A percentile compares a stretch with the other conserved stretches of the same genome.
Evolutionary conservation across 2,113 vertebrate genomes (phyloP).

Genomic region (Halcyon senegalensis): DNA sequence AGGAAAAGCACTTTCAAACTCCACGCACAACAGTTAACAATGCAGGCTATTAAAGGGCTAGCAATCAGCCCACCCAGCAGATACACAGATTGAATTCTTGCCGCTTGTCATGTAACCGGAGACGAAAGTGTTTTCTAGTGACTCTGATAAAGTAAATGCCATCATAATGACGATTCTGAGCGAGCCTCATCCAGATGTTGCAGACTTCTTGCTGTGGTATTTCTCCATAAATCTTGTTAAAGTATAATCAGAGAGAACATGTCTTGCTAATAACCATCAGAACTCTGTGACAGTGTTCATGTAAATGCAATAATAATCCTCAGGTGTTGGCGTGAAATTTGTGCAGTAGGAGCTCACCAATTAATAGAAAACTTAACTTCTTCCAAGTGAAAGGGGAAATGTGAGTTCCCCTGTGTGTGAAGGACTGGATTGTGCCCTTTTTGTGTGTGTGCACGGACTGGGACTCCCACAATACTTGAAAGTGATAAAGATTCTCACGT

Average conservation of each 20-base stretch:
- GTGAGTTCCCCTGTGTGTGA: not conserved
- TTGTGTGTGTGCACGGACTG: not conserved
- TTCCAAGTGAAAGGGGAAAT: not conserved
- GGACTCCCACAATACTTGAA: not conserved
- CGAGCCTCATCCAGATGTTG: not conserved
- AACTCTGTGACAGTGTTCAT: not conserved
- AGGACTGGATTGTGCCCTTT: not conserved
- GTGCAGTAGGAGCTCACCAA: not conserved
- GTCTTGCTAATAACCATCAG: constrained; percentile 34
- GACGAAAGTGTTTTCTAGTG: constrained; percentile 30
- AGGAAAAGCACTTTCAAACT: not conserved
- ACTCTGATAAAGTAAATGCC: constrained; percentile 30
- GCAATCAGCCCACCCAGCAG: not conserved
- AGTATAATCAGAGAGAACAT: constrained; percentile 34
- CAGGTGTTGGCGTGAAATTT: not conserved
- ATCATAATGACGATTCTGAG: constrained; percentile 19
- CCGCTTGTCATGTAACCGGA: constrained; percentile 22
- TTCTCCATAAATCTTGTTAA: constrained; percentile 56
- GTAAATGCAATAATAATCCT: constrained; percentile 13
- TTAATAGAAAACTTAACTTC: not conserved
- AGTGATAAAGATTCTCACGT: not conserved
- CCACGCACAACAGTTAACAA: not conserved
- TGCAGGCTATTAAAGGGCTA: not conserved
- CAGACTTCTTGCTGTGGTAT: constrained; percentile 20
- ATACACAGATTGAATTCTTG: not conserved